These are phyloP conservation scores for Cyrtorhinus lividipennis DNA, from an alignment of 1,140 invertebrate genomes.

Conservation along the genomic window DNA sequence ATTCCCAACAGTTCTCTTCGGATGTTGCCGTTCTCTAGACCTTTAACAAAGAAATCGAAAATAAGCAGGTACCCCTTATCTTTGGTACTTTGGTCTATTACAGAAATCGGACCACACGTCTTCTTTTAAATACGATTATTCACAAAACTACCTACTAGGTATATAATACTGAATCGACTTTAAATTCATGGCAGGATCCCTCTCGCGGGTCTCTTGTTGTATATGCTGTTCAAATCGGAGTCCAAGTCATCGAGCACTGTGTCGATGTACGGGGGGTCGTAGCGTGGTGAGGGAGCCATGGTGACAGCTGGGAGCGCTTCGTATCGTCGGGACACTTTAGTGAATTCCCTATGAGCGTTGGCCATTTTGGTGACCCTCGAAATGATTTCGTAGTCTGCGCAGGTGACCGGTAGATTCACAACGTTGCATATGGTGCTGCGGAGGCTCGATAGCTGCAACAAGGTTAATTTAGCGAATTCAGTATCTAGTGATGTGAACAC, in stretches of 20 bases:
- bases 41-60: too few species aligned
- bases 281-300: not conserved
- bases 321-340: slow-evolving; percentile 49
- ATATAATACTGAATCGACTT: too few species aligned
- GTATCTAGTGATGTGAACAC: not conserved
- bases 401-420: slow-evolving; percentile 47
- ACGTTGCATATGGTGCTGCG: slow-evolving; percentile 49
- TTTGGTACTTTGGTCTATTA: too few species aligned
- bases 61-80: too few species aligned
- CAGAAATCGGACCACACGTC: too few species aligned
- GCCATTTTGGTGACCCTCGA: slow-evolving; percentile 57
- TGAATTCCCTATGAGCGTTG: slow-evolving; percentile 61
- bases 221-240: slow-evolving; percentile 26
- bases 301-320: slow-evolving; percentile 10
- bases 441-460: slow-evolving; percentile 45
- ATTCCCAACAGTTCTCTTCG: too few species aligned
- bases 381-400: slow-evolving; percentile 61
- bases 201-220: slow-evolving; percentile 25
- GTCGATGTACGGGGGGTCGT: slow-evolving; percentile 26
- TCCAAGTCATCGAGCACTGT: slow-evolving; percentile 27
- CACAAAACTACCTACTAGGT: too few species aligned
- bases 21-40: too few species aligned
- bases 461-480: too few species aligned
- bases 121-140: too few species aligned
- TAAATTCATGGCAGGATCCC: too few species aligned